phyloP scores from a whole-genome alignment of 2,888 invertebrate species.

The Agrochola litura region DNA sequence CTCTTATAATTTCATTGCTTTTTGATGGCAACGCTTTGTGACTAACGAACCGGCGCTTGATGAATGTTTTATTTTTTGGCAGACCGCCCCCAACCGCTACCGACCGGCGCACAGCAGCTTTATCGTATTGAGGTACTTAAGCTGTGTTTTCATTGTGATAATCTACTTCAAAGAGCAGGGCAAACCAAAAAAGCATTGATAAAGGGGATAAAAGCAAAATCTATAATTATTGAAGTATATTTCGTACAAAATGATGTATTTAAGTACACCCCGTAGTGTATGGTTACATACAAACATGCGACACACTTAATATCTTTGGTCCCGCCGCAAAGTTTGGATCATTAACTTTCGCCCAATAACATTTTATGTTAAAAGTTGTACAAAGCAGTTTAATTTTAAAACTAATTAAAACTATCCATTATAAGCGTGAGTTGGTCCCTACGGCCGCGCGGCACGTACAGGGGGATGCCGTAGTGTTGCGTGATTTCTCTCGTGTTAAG shows the following conservation, averaged over 20 bases:
- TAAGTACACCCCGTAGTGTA: not conserved
- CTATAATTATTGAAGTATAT: not conserved
- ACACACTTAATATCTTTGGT: constrained; percentile 7
- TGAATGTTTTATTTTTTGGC: constrained; percentile 66
- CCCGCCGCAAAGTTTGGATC: constrained; percentile 5
- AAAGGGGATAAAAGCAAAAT: not conserved
- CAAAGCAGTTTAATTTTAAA: constrained; percentile 29
- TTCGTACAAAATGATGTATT: not conserved
- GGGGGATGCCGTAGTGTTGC: not conserved
- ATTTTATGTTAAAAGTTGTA: constrained; percentile 33
- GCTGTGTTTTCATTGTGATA: constrained; percentile 3
- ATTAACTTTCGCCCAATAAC: constrained; percentile 28
- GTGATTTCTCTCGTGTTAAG: not conserved
- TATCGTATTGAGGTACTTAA: constrained; percentile 4
- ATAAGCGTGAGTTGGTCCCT: not conserved
- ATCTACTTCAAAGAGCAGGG: not conserved
- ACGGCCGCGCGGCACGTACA: not conserved
- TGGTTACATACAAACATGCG: not conserved
- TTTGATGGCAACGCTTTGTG: constrained; percentile 67
- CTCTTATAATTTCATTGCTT: constrained; percentile 70
- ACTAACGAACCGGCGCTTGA: constrained; percentile 66
- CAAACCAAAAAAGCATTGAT: not conserved
- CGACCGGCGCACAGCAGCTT: not conserved
- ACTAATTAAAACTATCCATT: constrained; percentile 48
- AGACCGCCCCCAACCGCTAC: constrained; percentile 10